These are phyloP conservation scores for Gallinago undulata DNA, from an alignment of 2,113 vertebrate species.

Conservation along the genomic window DNA sequence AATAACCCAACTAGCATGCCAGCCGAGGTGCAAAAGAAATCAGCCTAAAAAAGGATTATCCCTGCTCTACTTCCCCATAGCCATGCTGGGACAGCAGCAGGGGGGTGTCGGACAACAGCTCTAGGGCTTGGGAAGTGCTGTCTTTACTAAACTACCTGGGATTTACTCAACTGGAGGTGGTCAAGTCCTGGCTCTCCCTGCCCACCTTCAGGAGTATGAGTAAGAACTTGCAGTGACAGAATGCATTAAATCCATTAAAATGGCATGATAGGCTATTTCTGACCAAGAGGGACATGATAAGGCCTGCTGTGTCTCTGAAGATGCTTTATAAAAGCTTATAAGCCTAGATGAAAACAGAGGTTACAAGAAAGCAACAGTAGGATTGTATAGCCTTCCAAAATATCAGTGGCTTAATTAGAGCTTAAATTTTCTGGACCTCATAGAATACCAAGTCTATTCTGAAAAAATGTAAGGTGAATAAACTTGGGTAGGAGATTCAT, in stretches of 20 bases:
- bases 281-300: not conserved
- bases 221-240: not conserved
- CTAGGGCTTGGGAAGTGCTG: not conserved
- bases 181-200: not conserved
- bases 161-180: not conserved
- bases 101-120: not conserved
- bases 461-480: not conserved
- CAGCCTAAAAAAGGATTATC: not conserved
- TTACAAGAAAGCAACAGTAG: not conserved
- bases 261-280: not conserved
- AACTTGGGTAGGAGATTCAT: not conserved
- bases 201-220: not conserved
- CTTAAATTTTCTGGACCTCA: not conserved
- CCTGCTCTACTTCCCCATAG: not conserved
- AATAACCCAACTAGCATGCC: not conserved
- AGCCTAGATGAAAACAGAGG: not conserved
- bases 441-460: not conserved
- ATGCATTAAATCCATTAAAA: not conserved
- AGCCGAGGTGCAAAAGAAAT: not conserved
- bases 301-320: not conserved
- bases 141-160: not conserved
- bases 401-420: not conserved
- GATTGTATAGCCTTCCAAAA: not conserved
- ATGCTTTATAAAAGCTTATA: not conserved
- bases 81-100: rapidly evolving